Base-by-base conservation (phyloP, 2,797 vertebrate genomes). In the Anguilla anguilla region DNA sequence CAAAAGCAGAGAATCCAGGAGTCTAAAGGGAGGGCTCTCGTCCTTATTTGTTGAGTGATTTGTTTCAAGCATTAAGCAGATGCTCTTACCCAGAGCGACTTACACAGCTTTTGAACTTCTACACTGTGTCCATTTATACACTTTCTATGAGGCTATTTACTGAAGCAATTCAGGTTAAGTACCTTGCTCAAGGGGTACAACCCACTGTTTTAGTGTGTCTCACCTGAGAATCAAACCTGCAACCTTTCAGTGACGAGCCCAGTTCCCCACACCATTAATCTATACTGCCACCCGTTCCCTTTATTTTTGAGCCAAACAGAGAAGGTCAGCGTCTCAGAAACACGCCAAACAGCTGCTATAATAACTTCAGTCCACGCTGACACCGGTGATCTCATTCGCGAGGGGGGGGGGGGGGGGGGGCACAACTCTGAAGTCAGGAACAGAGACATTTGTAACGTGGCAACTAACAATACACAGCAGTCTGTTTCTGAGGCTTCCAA, bases 371-470 rank as follows among this genome's bases (percentile, higher is more conserved):
- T 55, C 31, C 46, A 49, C 49, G 49, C 31, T 84, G 85, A 84
- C 79, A 84, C 22, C 11, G 43, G 86, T 89, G 88, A 89, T 84
- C 82, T 85, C 86, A 89, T 25, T 87, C 84, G 6, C 61, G 39
- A 57, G 59, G 89, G 90, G 85, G 88, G 57, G 85, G 25, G 49
- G 57, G 57, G 3, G 59, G 85, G 46, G 57, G 3, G 61, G 7
- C 19, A 74, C 84, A 84, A 31, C 46, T 67, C 81, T 89, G 87
- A 84, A 85, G 84, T 67, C 77, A 86, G 85, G 51, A 83, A 88
- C 46, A 15, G 87, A 93, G 92, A 93, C 79, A 89, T 94, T 91
- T 92, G 89, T 93, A 92, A 93, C 87, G 91, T 92, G 91, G 88
- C 85, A 90, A 89, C 85, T 88, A 88, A 89, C 74, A 85, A 31